Evolutionary conservation across 2,888 invertebrate species (phyloP).

Genomic region (Temnothorax rugatulus): DNA sequence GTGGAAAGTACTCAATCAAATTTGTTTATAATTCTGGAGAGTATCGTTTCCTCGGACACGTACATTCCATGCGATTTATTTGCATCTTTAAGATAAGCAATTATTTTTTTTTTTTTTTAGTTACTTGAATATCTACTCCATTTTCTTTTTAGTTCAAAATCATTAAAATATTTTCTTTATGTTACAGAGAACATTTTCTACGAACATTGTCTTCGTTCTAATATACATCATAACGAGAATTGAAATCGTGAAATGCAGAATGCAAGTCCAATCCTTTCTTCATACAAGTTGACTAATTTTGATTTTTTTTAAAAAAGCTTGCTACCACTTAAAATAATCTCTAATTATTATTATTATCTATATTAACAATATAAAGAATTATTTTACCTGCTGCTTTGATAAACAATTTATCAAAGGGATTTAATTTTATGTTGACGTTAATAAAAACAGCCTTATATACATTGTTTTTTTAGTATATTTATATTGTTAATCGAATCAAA

Average conservation of each 20-base stretch:
- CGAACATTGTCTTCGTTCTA: background rate
- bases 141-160: background rate
- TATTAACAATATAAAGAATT: background rate
- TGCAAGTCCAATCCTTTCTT: background rate
- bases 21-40: constrained; percentile 62
- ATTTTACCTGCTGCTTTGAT: background rate
- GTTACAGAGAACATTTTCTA: background rate
- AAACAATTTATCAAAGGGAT: background rate
- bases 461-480: background rate
- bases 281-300: background rate
- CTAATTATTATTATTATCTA: background rate
- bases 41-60: background rate
- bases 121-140: background rate
- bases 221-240: background rate
- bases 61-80: constrained; percentile 60
- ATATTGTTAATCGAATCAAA: background rate
- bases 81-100: background rate
- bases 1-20: constrained; percentile 37
- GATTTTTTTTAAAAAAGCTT: background rate
- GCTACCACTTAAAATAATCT: background rate
- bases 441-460: background rate
- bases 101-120: background rate
- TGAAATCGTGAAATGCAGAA: constrained; percentile 22
- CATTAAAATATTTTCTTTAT: constrained; percentile 5
- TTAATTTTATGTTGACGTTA: background rate